These are phyloP conservation scores for Rhynchopsitta pachyrhyncha DNA, from an alignment of 2,113 vertebrate species.

Conservation along the genomic window DNA sequence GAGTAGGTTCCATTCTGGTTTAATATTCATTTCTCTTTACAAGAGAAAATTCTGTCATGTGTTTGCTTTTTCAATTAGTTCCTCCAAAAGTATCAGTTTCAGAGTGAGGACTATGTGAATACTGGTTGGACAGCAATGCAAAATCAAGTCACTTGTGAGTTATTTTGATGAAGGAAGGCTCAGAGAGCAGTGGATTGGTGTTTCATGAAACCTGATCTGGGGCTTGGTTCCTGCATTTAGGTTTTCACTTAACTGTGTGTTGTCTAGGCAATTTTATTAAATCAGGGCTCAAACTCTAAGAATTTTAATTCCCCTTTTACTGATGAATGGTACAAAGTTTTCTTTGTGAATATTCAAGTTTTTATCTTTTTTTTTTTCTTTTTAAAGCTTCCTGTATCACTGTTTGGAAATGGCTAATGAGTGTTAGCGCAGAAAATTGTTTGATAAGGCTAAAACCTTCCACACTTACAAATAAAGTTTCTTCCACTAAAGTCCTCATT, in stretches of 20 bases:
- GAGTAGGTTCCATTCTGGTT: background rate
- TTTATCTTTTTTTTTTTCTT: background rate
- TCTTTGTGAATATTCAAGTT: background rate
- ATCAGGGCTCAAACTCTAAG: background rate
- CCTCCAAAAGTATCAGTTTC: background rate
- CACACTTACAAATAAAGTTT: background rate
- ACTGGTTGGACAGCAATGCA: background rate
- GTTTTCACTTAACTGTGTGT: background rate
- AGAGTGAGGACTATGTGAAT: background rate
- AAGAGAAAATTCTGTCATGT: background rate
- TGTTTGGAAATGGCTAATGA: background rate
- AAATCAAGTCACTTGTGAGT: background rate
- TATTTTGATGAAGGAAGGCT: background rate
- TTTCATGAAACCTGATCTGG: background rate
- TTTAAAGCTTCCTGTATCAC: background rate
- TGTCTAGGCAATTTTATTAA: background rate
- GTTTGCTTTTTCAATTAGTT: background rate
- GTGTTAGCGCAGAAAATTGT: background rate
- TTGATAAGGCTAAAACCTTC: background rate
- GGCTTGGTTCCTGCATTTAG: background rate
- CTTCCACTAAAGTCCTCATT: background rate
- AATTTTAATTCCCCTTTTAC: background rate
- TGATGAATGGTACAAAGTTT: background rate
- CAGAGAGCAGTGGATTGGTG: background rate
- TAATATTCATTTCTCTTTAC: background rate